Percentiles rank a stretch among this genome's conserved stretches.
Evolutionary conservation across 2,888 invertebrate genomes (phyloP).

Genomic region (Chalcis sispes): DNA sequence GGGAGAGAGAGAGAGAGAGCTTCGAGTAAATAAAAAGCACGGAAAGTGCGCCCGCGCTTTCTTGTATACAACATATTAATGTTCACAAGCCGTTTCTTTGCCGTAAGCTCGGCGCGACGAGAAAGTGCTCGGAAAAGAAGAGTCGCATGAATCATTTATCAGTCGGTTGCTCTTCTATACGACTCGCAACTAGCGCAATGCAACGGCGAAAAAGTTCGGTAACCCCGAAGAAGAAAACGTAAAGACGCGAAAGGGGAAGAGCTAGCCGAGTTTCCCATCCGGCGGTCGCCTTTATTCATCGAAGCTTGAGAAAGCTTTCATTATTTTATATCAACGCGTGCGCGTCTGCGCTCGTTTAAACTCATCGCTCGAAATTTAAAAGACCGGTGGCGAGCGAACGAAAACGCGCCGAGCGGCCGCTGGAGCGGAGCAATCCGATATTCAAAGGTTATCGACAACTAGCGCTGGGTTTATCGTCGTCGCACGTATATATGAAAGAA

Average conservation of each 20-base stretch:
- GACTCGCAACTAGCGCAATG: conserved; percentile 28
- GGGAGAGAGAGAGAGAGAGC: not conserved
- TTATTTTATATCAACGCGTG: too few relatives aligned
- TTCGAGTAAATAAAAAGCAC: conserved; percentile 37
- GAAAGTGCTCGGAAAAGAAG: conserved; percentile 42
- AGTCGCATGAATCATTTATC: conserved; percentile 73
- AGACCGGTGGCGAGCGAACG: too few relatives aligned
- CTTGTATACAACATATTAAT: conserved; percentile 40
- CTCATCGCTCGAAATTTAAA: too few relatives aligned
- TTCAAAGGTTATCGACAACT: too few relatives aligned
- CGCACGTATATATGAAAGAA: conserved; percentile 6
- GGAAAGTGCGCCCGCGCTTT: not conserved
- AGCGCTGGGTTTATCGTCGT: too few relatives aligned
- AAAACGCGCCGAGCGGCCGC: too few relatives aligned
- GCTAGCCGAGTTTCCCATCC: too few relatives aligned
- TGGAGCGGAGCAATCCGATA: too few relatives aligned
- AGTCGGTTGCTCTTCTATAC: conserved; percentile 59
- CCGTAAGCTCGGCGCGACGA: conserved; percentile 4
- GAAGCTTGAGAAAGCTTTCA: too few relatives aligned
- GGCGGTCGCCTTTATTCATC: too few relatives aligned
- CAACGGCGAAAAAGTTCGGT: conserved; percentile 59
- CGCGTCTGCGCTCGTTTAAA: too few relatives aligned
- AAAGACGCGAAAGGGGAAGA: conserved; percentile 48
- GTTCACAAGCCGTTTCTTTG: conserved; percentile 45
- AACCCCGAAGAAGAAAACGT: conserved; percentile 61